These are phyloP conservation scores for Physeter macrocephalus DNA, from an alignment of 2,113 vertebrate species.

Conservation along the genomic window DNA sequence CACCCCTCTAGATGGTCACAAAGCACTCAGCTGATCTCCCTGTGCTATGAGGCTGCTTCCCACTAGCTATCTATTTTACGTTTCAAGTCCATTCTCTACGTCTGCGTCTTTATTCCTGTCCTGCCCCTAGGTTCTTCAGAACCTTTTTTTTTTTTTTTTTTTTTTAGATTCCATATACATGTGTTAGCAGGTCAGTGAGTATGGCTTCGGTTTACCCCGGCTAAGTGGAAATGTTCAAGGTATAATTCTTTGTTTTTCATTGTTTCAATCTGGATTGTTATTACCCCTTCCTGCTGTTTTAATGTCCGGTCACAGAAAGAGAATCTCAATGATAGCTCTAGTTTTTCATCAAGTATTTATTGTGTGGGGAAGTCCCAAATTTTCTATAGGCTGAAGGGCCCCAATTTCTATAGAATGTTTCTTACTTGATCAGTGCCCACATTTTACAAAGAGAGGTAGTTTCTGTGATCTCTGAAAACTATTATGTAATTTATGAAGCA, in stretches of 20 bases:
- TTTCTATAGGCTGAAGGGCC: not conserved
- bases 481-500: not conserved
- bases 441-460: not conserved
- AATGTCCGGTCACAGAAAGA: not conserved
- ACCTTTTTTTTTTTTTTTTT: not conserved
- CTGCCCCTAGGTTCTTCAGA: too few relatives aligned
- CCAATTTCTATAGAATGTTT: not conserved
- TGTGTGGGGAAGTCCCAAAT: slow-evolving; percentile 15
- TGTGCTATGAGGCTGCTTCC: too few relatives aligned
- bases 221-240: slow-evolving; percentile 58
- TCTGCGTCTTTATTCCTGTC: too few relatives aligned
- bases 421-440: not conserved
- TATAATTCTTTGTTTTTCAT: slow-evolving; percentile 42
- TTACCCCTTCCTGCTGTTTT: slow-evolving; percentile 18
- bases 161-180: not conserved
- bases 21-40: too few relatives aligned
- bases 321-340: slow-evolving; percentile 15
- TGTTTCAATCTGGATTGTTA: slow-evolving; percentile 47
- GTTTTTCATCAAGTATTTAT: slow-evolving; percentile 39
- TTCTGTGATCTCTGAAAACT: not conserved
- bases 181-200: not conserved
- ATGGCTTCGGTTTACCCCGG: slow-evolving; percentile 31
- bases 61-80: too few relatives aligned
- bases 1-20: too few relatives aligned
- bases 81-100: too few relatives aligned